These are phyloP conservation scores for Drosophila hydei DNA, from an alignment of 1,140 invertebrate genomes.

Conservation along the genomic window DNA sequence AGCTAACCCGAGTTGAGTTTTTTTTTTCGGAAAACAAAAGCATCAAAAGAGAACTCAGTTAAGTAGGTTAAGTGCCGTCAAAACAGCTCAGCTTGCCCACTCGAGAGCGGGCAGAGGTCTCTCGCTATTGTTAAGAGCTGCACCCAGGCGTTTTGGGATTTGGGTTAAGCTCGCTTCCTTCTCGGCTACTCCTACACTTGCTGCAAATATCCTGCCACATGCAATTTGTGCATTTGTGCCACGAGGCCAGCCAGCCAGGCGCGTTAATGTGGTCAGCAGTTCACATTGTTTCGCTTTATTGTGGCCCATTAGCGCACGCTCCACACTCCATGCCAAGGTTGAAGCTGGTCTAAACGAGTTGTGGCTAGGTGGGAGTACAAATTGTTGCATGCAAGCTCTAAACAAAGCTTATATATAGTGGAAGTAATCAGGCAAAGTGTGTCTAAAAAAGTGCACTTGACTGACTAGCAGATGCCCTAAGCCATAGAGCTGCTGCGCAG, in stretches of 20 bases:
- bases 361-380: too few species aligned
- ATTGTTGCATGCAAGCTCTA: too few species aligned
- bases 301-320: too few species aligned
- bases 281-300: too few species aligned
- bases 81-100: slow-evolving; percentile 5
- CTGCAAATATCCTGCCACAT: slow-evolving; percentile 59
- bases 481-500: too few species aligned
- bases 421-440: too few species aligned
- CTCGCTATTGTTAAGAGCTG: slow-evolving; percentile 36
- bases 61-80: slow-evolving; percentile 75
- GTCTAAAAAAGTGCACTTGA: too few species aligned
- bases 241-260: slow-evolving; percentile 17
- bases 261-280: neutral
- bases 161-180: slow-evolving; percentile 31
- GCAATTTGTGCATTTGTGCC: slow-evolving; percentile 64
- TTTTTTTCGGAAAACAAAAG: slow-evolving; percentile 44
- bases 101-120: too few species aligned
- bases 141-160: slow-evolving; percentile 44
- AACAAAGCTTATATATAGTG: too few species aligned
- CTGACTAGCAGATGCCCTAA: too few species aligned
- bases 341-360: too few species aligned
- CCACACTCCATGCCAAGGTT: too few species aligned
- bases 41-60: slow-evolving; percentile 58
- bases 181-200: neutral
- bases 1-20: slow-evolving; percentile 19